These are phyloP conservation scores for Phymastichus coffea DNA, from an alignment of 1,140 invertebrate species.

Conservation along the genomic window DNA sequence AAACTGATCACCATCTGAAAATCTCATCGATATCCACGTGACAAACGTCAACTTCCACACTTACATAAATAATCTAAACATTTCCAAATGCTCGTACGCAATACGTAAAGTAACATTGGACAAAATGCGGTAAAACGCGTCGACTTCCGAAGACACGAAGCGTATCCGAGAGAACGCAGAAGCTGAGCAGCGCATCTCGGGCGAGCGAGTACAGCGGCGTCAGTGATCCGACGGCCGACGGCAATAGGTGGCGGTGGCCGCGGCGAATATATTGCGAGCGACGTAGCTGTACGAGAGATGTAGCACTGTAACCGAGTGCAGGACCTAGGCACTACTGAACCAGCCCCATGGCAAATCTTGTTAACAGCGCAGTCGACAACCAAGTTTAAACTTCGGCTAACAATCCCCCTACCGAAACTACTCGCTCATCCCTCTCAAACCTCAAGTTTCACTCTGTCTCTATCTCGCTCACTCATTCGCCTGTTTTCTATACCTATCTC, in stretches of 20 bases:
- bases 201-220: not conserved
- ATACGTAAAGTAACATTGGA: no score
- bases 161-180: not conserved
- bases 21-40: no score
- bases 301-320: constrained; percentile 52
- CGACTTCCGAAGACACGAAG: not conserved
- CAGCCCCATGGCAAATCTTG: constrained; percentile 55
- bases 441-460: constrained; percentile 23
- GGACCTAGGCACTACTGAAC: constrained; percentile 57
- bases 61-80: no score
- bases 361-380: constrained; percentile 57
- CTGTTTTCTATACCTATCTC: constrained; percentile 20
- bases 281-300: constrained; percentile 41
- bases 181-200: not conserved
- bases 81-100: no score
- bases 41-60: no score
- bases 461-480: constrained; percentile 34
- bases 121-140: no score
- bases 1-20: no score
- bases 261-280: not conserved
- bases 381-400: constrained; percentile 58
- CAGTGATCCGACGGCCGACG: not conserved
- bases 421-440: constrained; percentile 15
- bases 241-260: no score
- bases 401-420: constrained; percentile 48